phyloP scores from a whole-genome alignment of 2,797 vertebrate species.

The Podargus strigoides region DNA sequence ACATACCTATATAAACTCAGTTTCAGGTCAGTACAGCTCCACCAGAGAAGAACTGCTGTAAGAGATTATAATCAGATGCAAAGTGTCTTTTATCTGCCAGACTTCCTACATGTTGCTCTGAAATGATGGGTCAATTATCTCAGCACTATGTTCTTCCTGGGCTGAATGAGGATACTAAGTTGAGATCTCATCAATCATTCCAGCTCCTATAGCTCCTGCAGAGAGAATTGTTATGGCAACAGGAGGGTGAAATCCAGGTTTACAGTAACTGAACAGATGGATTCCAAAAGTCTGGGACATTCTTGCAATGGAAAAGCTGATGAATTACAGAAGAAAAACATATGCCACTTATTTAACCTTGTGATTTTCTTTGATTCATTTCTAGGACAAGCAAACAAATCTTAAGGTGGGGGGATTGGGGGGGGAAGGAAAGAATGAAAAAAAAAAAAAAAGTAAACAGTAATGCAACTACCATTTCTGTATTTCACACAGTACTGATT shows the following conservation, averaged over 20 bases:
- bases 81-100: not conserved
- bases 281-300: constrained; percentile 3
- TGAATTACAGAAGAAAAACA: constrained; percentile 30
- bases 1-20: not conserved
- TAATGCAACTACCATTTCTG: not conserved
- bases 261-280: constrained; percentile 28
- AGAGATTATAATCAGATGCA: not conserved
- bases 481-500: not conserved
- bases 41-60: not conserved
- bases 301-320: constrained; percentile 33
- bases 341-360: constrained; percentile 13
- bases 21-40: not conserved
- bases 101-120: not conserved
- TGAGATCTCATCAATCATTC: constrained; percentile 42
- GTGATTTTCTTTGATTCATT: constrained; percentile 28
- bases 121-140: constrained; percentile 30
- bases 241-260: constrained; percentile 17
- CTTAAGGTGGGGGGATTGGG: no score
- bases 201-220: constrained; percentile 2
- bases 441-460: not conserved
- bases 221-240: constrained; percentile 31
- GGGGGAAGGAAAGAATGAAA: not conserved
- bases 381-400: constrained; percentile 3
- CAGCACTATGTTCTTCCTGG: not conserved
- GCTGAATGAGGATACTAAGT: not conserved